These are phyloP conservation scores for Glandiceps talaboti DNA, from an alignment of 53 echinoderm and acorn worm species.

Conservation along the genomic window DNA sequence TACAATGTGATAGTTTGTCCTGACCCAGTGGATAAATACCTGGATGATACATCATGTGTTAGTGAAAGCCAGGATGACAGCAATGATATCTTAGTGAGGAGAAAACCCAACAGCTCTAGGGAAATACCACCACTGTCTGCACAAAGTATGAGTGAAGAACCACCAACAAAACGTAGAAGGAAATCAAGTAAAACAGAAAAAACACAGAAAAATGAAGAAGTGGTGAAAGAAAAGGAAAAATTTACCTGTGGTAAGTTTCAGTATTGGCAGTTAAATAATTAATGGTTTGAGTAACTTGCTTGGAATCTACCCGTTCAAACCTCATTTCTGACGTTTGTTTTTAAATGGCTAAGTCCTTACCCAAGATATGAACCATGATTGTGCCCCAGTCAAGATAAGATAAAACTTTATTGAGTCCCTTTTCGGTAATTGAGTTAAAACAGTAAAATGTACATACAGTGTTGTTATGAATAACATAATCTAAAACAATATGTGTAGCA, in stretches of 20 bases:
- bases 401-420: too few species aligned
- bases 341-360: too few species aligned
- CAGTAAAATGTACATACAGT: too few species aligned
- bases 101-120: not conserved
- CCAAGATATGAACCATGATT: too few species aligned
- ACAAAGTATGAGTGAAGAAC: not conserved
- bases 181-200: not conserved
- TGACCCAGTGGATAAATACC: conserved; percentile 7
- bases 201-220: not conserved
- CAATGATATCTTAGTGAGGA: not conserved
- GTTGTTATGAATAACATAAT: too few species aligned
- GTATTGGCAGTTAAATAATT: too few species aligned
- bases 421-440: too few species aligned
- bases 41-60: not conserved
- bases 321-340: too few species aligned
- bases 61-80: not conserved
- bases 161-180: not conserved
- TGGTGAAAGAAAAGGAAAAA: not conserved
- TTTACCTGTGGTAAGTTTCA: not conserved
- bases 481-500: too few species aligned
- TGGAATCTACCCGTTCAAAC: too few species aligned
- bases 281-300: too few species aligned
- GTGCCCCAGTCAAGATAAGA: too few species aligned
- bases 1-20: not conserved
- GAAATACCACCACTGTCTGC: not conserved